These are phyloP conservation scores for Brachypodius melanocephalos DNA, from an alignment of 2,113 vertebrate genomes.

Conservation along the genomic window DNA sequence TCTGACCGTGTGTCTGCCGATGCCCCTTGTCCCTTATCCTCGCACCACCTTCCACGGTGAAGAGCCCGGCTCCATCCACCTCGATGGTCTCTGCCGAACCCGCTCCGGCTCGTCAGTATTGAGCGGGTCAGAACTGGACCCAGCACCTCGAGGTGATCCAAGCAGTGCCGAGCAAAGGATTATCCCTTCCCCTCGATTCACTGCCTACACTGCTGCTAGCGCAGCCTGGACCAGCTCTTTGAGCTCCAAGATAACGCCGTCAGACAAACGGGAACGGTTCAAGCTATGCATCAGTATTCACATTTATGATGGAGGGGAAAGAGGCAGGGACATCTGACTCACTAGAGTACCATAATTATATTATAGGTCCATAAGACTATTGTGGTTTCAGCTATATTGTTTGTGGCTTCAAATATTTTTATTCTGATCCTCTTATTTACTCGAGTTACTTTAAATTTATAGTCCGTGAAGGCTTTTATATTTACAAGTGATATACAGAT, in stretches of 20 bases:
- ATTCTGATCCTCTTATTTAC: neutral
- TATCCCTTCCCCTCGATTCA: rapidly evolving
- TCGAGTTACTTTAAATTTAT: neutral
- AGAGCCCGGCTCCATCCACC: neutral
- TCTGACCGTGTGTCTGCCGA: rapidly evolving
- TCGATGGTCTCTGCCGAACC: rapidly evolving
- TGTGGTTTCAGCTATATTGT: neutral
- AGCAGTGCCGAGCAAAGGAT: neutral
- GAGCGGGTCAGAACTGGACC: rapidly evolving
- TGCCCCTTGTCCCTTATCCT: neutral
- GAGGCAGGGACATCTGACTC: neutral
- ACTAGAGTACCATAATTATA: rapidly evolving
- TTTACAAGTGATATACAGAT: neutral
- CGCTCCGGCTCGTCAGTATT: rapidly evolving
- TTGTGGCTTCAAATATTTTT: neutral
- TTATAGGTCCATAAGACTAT: rapidly evolving
- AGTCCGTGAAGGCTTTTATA: rapidly evolving
- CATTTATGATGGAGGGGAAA: neutral
- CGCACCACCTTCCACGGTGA: rapidly evolving
- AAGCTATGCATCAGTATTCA: rapidly evolving
- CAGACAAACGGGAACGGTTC: rapidly evolving
- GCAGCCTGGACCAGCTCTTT: neutral
- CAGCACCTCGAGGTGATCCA: rapidly evolving
- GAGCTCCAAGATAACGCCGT: rapidly evolving
- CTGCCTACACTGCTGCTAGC: rapidly evolving